Percentiles rank a stretch among this genome's conserved stretches.
These are phyloP conservation scores for Pygoscelis adeliae DNA, from an alignment of 2,113 vertebrate species.

Conservation along the genomic window DNA sequence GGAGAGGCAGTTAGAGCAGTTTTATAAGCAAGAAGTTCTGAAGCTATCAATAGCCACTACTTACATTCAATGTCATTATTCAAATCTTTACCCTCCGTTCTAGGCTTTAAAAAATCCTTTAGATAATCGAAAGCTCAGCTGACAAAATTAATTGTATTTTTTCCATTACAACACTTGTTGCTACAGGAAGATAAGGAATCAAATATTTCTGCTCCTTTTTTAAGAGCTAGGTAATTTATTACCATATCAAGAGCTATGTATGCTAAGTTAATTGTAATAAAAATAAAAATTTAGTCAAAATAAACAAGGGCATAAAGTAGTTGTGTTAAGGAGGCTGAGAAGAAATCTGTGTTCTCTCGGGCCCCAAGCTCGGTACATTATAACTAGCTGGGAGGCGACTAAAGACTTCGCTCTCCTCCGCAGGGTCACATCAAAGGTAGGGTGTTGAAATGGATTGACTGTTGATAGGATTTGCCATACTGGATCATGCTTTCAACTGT, in stretches of 20 bases:
- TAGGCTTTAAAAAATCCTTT: neutral
- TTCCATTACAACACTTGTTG: neutral
- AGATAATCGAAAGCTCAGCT: neutral
- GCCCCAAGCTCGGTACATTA: neutral
- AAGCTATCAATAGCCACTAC: neutral
- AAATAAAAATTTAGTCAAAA: neutral
- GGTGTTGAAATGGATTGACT: constrained; percentile 17
- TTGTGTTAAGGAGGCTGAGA: neutral
- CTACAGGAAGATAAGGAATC: neutral
- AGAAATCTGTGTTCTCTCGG: neutral
- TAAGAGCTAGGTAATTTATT: neutral
- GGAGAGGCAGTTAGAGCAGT: neutral
- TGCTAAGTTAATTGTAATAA: neutral
- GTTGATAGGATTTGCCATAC: constrained; percentile 59
- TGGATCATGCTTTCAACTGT: constrained; percentile 9
- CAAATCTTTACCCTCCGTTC: neutral
- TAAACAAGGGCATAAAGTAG: neutral
- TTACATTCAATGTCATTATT: neutral
- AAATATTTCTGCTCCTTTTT: neutral
- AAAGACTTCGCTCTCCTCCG: neutral
- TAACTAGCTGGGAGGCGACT: neutral
- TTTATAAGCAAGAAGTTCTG: neutral
- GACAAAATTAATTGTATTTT: neutral
- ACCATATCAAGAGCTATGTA: neutral
- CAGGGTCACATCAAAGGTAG: neutral